Conservation (phyloP, 2,113 vertebrate genomes). For the Coptodon rendalli region DNA sequence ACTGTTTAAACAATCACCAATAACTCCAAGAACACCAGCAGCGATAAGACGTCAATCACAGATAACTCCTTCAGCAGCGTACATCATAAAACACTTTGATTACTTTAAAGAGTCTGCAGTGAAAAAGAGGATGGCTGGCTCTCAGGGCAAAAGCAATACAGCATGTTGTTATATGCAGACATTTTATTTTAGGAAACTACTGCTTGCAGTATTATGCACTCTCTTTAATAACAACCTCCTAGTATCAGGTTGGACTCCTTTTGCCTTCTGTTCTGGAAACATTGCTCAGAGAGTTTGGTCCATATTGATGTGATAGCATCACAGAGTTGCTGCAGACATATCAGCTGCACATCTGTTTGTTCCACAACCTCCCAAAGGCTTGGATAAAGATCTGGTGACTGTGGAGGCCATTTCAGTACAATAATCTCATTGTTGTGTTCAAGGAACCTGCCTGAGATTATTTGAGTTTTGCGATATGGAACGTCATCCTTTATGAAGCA, state of each 20-base stretch:
- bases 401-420: neutral
- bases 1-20: neutral
- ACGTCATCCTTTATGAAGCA: accelerated
- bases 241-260: neutral
- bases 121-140: neutral
- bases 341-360: neutral
- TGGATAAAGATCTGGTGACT: neutral
- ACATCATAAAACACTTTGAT: neutral
- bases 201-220: neutral
- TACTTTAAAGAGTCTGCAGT: neutral
- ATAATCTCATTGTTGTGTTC: neutral
- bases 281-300: neutral
- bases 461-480: accelerated
- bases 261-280: neutral
- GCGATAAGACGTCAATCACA: neutral
- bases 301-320: neutral
- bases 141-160: neutral
- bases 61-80: neutral
- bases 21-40: neutral
- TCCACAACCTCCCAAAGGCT: accelerated
- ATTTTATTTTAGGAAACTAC: neutral
- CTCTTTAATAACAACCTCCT: accelerated
- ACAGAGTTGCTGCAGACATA: neutral
- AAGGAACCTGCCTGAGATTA: neutral
- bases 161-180: neutral